Base-by-base conservation (phyloP, 2,888 invertebrate species). In the Embidobia sp. region DNA sequence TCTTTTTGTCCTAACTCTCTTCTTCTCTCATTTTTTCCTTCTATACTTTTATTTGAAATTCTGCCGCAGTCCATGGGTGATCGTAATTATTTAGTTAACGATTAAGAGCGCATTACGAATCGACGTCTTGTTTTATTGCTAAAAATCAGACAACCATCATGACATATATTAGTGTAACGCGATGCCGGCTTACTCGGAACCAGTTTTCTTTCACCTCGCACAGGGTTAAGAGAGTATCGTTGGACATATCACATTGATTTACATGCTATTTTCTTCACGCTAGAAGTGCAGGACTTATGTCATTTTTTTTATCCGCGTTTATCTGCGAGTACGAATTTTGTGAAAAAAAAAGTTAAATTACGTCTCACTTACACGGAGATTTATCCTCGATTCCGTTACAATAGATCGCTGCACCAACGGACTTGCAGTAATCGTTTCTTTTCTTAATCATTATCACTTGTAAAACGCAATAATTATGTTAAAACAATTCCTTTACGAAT, bases 211-310 rank as follows among this genome's bases (percentile, higher is more conserved):
- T 75, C 67, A 67, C 61, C 63, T 75, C 49, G 61, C 51, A 8
- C 49, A 26, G 49, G 55, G 75, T 61, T 55, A 75, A 61, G 48
- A 55, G 57, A 76, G 44, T 69, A 76, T 76, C 69, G 35, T 46
- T 55, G 67, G 59, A 67, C 75, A 61, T 75, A 75, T 67, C 61
- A 63, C 55, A 69, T 76, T 69, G 63, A 76, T 76, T 69, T 69
- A 49, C 55, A 55, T 48, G 33, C 49, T 67, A 63, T 69, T 63
- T 57, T 69, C 55, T 53, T 48, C 48, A 29, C 33, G 61, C 3
- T 63, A 27, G 35, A 51, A 55, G 46, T 59, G 13, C 46, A 31
- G 22, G 13, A 35, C 55, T 64, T 55, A 22, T 55, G 29, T 29
- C 3, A n/a, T 29, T 29, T 29, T 29, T 29, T n/a, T n/a, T n/a